phyloP scores from a whole-genome alignment of 2,797 vertebrate genomes.

The Phataginus tricuspis region DNA sequence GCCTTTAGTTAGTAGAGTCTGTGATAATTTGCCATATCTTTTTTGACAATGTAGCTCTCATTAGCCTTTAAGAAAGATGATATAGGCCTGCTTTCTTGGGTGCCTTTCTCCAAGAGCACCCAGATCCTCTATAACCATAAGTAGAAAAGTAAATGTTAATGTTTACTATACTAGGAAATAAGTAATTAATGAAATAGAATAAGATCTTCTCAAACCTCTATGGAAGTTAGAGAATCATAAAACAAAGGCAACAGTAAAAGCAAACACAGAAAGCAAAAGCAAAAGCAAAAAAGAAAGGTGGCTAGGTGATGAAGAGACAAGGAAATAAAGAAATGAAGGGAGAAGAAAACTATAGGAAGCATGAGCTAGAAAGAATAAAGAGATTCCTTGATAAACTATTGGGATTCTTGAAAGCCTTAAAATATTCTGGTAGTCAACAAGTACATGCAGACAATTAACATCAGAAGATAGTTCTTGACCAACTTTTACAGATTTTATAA shows the following conservation, averaged over 20 bases:
- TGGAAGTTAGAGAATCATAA: neutral
- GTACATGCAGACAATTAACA: neutral
- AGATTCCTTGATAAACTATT: neutral
- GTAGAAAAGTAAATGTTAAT: neutral
- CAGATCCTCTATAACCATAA: neutral
- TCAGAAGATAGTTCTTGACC: neutral
- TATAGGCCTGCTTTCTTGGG: neutral
- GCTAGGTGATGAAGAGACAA: neutral
- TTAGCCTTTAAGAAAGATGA: neutral
- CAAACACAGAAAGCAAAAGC: neutral
- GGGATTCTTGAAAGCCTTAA: neutral
- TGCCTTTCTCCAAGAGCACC: neutral
- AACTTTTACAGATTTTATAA: neutral
- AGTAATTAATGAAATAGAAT: neutral
- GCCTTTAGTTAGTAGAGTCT: neutral
- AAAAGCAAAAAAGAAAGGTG: too few species aligned
- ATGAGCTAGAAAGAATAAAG: neutral
- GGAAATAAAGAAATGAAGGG: neutral
- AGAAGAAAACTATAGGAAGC: neutral
- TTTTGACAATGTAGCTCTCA: neutral
- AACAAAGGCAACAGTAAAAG: neutral
- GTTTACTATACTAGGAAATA: neutral
- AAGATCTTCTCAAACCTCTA: neutral
- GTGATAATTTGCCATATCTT: neutral
- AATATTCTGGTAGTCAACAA: neutral